Conservation (phyloP, 2,113 vertebrate genomes). For the Tragelaphus buxtoni region DNA sequence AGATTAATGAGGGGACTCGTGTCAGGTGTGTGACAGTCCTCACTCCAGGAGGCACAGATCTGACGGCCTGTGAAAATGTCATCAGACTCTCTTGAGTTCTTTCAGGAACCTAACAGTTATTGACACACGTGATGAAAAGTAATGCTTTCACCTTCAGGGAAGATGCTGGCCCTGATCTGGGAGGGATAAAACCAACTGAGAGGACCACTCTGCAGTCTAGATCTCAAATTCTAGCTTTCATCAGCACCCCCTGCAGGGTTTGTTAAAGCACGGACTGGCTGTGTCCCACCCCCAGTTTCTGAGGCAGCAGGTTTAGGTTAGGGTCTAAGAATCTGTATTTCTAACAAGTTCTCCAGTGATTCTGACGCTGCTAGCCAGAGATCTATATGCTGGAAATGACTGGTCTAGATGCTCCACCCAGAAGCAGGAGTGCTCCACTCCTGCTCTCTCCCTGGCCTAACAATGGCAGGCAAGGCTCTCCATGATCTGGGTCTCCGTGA, state of each 20-base stretch:
- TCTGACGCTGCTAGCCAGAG: not conserved
- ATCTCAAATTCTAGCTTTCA: not conserved
- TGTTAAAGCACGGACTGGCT: not conserved
- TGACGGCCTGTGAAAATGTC: not conserved
- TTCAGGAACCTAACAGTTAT: not conserved
- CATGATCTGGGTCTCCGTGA: not conserved
- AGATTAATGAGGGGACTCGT: not conserved
- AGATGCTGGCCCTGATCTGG: not conserved
- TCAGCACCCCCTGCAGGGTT: not conserved
- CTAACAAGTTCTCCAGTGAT: not conserved
- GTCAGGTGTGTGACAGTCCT: not conserved
- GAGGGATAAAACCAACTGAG: not conserved
- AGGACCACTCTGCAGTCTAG: fast-evolving
- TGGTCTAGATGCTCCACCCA: not conserved
- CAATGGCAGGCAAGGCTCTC: not conserved
- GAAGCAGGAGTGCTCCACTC: not conserved
- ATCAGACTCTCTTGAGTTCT: not conserved
- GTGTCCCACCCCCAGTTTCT: not conserved
- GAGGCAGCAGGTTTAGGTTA: not conserved
- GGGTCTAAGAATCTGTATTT: not conserved
- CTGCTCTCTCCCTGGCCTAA: not conserved
- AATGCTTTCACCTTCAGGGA: not conserved
- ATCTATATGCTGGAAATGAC: not conserved
- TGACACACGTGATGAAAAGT: not conserved
- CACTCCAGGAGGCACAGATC: not conserved